These are phyloP conservation scores for Lucilia cuprina DNA, from an alignment of 1,140 invertebrate genomes.

Conservation along the genomic window DNA sequence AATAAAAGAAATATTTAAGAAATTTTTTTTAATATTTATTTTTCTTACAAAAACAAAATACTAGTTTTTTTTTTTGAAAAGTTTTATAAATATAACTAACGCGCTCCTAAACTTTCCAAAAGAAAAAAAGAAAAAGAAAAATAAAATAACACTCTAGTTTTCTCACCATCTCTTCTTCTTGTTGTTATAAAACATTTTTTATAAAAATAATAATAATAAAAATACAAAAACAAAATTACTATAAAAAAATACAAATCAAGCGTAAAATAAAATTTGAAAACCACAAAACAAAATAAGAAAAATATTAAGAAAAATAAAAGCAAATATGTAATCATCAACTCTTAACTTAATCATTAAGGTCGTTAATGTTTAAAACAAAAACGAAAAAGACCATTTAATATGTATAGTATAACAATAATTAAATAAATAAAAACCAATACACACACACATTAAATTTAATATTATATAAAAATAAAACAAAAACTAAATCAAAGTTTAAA, in stretches of 20 bases:
- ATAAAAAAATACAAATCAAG: background rate
- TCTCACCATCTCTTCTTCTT: too few species aligned
- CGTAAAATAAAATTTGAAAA: background rate
- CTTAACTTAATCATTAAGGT: constrained; percentile 8
- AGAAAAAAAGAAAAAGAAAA: too few species aligned
- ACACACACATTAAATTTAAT: background rate
- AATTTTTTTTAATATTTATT: too few species aligned
- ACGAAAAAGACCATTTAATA: constrained; percentile 14
- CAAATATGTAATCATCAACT: constrained; percentile 6
- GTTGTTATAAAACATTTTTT: too few species aligned
- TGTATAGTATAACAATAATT: background rate
- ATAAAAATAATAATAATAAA: background rate
- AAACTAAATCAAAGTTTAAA: background rate
- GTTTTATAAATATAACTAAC: too few species aligned
- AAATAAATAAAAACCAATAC: background rate
- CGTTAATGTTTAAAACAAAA: constrained; percentile 7
- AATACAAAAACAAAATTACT: background rate
- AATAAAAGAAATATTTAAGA: too few species aligned
- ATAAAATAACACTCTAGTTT: too few species aligned
- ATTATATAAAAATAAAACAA: background rate
- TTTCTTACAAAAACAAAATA: too few species aligned
- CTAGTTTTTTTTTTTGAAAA: too few species aligned
- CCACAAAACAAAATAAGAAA: background rate
- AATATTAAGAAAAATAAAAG: background rate
- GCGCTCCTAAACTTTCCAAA: too few species aligned